Evolutionary conservation across 2,113 vertebrate species (phyloP).

Genomic region (Maylandia zebra): DNA sequence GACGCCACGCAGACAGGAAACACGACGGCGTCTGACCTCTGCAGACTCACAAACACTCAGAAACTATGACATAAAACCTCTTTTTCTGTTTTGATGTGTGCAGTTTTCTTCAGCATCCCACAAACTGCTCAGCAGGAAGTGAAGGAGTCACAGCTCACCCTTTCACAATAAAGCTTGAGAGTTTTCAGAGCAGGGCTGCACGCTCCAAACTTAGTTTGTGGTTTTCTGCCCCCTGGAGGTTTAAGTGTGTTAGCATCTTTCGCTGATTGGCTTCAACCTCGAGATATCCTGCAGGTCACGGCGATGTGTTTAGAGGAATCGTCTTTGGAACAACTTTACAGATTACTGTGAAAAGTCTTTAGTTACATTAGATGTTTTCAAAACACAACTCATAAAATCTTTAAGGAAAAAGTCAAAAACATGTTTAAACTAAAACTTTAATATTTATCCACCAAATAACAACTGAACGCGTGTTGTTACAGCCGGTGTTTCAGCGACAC

Average conservation of each 20-base stretch:
- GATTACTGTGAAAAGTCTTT: not conserved
- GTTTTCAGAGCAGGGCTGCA: not conserved
- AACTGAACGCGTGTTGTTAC: not conserved
- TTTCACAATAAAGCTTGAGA: not conserved
- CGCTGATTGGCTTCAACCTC: not conserved
- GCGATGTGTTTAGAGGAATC: rapidly evolving
- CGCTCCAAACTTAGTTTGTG: not conserved
- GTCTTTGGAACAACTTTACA: not conserved
- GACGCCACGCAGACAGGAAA: not conserved
- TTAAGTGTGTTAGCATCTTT: not conserved
- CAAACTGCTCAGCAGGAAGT: not conserved
- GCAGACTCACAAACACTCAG: not conserved
- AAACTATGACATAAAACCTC: not conserved
- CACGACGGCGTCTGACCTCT: rapidly evolving
- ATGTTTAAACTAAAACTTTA: not conserved
- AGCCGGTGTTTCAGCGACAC: not conserved
- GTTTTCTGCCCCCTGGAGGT: not conserved
- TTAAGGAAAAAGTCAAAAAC: not conserved
- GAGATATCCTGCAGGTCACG: not conserved
- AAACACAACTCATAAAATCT: not conserved
- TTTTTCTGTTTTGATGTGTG: not conserved
- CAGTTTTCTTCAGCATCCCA: not conserved
- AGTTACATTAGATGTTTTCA: not conserved
- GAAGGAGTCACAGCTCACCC: not conserved
- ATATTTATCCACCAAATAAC: not conserved